phyloP scores from a whole-genome alignment of 23 tunicate species.

The Oikopleura vanhoeffeni region DNA sequence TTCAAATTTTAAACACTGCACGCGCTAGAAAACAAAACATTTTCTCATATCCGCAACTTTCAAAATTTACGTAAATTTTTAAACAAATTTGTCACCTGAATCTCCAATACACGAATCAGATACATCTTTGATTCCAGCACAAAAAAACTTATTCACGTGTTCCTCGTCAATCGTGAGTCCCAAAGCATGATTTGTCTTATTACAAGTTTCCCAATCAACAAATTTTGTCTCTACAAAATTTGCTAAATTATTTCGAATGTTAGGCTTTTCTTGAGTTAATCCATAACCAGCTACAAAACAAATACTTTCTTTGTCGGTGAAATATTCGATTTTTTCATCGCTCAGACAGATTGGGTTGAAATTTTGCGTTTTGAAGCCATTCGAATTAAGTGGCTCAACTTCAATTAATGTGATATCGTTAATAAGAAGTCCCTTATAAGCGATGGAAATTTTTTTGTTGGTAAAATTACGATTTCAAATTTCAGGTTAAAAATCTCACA shows the following conservation, averaged over 20 bases:
- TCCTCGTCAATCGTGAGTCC: neutral
- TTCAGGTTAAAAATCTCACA: too few species aligned
- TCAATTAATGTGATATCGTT: neutral
- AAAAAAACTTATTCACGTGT: neutral
- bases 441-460: too few species aligned
- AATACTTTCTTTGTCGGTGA: neutral
- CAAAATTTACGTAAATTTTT: neutral
- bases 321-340: too few species aligned
- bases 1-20: too few species aligned
- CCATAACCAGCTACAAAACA: slow-evolving; percentile 11
- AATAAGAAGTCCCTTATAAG: neutral
- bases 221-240: neutral
- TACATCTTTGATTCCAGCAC: neutral
- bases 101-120: neutral
- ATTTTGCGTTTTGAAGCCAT: neutral
- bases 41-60: too few species aligned
- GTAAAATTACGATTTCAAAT: too few species aligned
- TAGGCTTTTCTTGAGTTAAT: neutral
- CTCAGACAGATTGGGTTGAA: too few species aligned
- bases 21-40: too few species aligned
- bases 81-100: neutral
- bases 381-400: neutral
- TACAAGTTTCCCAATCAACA: neutral
- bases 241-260: too few species aligned
- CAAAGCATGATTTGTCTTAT: neutral